phyloP scores from a whole-genome alignment of 2,797 vertebrate genomes.

The Delichon dasypus region DNA sequence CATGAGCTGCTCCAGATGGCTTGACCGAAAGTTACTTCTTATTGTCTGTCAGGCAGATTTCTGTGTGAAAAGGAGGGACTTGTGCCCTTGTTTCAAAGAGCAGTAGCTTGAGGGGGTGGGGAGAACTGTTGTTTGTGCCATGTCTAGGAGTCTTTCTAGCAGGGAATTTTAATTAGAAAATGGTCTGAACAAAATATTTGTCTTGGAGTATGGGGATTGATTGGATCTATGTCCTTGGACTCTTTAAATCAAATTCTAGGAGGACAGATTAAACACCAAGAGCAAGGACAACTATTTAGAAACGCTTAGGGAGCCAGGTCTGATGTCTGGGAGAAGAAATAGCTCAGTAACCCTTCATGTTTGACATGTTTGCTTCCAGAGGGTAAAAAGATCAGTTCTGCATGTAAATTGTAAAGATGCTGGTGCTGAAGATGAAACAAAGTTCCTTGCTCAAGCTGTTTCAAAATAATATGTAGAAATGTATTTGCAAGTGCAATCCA shows the following conservation, averaged over 20 bases:
- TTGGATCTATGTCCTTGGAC: neutral
- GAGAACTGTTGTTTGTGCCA: constrained; percentile 27
- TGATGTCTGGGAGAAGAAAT: neutral
- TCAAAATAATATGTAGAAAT: neutral
- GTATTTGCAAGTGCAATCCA: neutral
- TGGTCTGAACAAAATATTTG: neutral
- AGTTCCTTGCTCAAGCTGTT: neutral
- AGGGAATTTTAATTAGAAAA: constrained; percentile 46
- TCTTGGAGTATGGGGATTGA: neutral
- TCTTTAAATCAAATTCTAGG: neutral
- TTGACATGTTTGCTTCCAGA: neutral
- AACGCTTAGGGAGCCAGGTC: neutral
- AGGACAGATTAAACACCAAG: neutral
- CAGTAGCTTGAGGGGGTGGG: constrained; percentile 27
- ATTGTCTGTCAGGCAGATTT: constrained; percentile 29
- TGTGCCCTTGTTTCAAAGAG: constrained; percentile 17
- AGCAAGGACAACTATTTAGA: neutral
- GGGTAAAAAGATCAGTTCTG: neutral
- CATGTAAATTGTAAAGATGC: neutral
- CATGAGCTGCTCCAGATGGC: neutral
- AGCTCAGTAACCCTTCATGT: neutral
- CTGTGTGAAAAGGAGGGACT: constrained; percentile 28
- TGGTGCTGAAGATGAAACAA: neutral
- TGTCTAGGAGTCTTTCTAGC: constrained; percentile 28
- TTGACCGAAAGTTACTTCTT: constrained; percentile 46